A percentile compares a stretch with the other conserved stretches of the same genome.
Conservation (phyloP, 2,888 invertebrate species). For the Troilus luridus region DNA sequence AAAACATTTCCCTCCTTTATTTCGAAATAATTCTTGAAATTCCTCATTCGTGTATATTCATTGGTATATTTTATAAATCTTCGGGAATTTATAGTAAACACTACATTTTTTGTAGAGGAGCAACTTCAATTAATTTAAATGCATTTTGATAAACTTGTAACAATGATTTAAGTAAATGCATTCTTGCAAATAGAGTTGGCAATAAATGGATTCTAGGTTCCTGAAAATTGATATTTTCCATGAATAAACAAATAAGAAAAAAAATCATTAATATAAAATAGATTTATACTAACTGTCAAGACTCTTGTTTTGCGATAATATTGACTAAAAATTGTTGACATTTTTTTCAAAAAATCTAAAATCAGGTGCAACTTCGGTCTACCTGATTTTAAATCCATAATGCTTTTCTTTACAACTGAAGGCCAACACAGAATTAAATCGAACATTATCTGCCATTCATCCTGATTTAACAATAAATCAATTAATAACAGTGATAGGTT, state of each 20-base stretch:
- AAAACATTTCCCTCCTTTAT: background rate
- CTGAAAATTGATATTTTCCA: conserved; percentile 70
- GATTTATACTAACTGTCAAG: conserved; percentile 74
- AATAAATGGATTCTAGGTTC: conserved; percentile 78
- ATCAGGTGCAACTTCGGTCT: conserved; percentile 77
- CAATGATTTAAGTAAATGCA: conserved; percentile 78
- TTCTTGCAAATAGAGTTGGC: conserved; percentile 78
- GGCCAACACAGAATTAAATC: conserved; percentile 79
- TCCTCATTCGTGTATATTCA: background rate
- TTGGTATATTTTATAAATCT: background rate
- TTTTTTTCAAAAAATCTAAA: conserved; percentile 75
- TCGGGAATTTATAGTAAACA: conserved; percentile 50
- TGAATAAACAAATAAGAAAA: conserved; percentile 52
- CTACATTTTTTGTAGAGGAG: conserved; percentile 81
- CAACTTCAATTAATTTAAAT: conserved; percentile 72
- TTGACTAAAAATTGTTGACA: conserved; percentile 79
- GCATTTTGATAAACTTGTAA: conserved; percentile 77
- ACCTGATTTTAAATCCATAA: conserved; percentile 71
- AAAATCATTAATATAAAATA: background rate
- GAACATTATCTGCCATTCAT: conserved; percentile 83
- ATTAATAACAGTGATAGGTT: background rate
- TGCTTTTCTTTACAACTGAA: conserved; percentile 73
- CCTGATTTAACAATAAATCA: conserved; percentile 71
- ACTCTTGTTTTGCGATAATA: conserved; percentile 82
- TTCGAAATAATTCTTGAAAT: background rate